Evolutionary conservation across 37 sponge, comb jelly and placozoan genomes (phyloP).

Genomic region (Beroe ovata): DNA sequence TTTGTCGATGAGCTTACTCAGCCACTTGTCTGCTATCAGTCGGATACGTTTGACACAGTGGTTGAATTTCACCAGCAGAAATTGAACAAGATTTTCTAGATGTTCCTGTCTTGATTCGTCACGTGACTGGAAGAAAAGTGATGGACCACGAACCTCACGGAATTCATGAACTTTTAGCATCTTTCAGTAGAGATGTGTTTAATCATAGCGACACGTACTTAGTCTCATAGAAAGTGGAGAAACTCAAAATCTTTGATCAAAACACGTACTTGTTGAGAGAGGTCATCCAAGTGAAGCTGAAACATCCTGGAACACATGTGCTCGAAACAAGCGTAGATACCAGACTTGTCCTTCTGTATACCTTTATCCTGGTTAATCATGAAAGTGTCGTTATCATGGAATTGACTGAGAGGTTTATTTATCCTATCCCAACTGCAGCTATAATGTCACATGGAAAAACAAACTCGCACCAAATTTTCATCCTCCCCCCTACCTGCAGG

Average conservation of each 20-base stretch:
- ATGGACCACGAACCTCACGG: too few species aligned
- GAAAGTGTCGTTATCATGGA: too few species aligned
- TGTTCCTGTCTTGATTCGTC: conserved; percentile 17
- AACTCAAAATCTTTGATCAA: too few species aligned
- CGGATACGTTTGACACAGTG: conserved; percentile 31
- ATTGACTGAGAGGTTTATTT: too few species aligned
- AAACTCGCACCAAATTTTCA: too few species aligned
- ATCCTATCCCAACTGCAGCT: too few species aligned
- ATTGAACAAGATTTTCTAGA: conserved; percentile 37
- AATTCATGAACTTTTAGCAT: too few species aligned
- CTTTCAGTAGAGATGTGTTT: too few species aligned
- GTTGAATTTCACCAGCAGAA: conserved; percentile 64
- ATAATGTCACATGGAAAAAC: too few species aligned
- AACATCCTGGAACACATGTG: conserved; percentile 59
- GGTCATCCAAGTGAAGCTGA: conserved; percentile 16
- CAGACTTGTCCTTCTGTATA: conserved; percentile 63
- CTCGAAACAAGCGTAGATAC: conserved; percentile 65
- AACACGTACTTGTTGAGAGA: conserved; percentile 48
- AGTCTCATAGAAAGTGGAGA: too few species aligned
- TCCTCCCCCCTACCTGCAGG: conserved; percentile 18
- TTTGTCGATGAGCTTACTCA: conserved; percentile 61
- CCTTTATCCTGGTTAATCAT: conserved; percentile 43
- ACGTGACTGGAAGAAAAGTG: conserved; percentile 53
- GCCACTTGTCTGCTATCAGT: conserved; percentile 53
- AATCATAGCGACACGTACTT: too few species aligned